Base-by-base conservation (phyloP, 2,888 invertebrate genomes). In the Tribolium freemani region DNA sequence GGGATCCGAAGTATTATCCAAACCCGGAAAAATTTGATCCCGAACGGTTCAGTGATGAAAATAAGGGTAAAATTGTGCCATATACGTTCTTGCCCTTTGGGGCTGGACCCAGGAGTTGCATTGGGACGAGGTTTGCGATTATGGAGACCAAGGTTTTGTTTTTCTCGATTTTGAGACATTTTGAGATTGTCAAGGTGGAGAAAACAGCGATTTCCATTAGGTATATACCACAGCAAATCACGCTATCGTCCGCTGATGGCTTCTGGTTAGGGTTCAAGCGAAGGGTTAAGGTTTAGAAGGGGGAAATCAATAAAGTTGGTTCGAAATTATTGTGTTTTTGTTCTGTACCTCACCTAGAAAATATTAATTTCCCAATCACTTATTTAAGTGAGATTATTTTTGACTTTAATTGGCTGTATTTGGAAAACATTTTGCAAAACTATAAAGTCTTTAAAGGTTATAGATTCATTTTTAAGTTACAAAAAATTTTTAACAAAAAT, bases 21-120 rank as follows among this genome's bases (percentile, higher is more conserved):
- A 58, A 82, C 45, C 83, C 83, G 2, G 76, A 80, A 8, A 69
- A 73, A 16, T 83, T 84, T 63, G 81, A 83, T 76, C 84, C 83
- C 0, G 83, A 83, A 72, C 63, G 84, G 57, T 84, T 84, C 70
- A 89, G 86, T 0, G 88, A 89, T 0, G 88, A 89, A 73, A 90
- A 90, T 78, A 89, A 88, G 73, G 83, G 84, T 0, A 86, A 86
- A 13, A 87, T 88, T n/a, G 78, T 85, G 21, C 86, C 87, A 0
- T 87, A 86, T 45, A 83, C 87, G 0, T 81, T 77, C 63, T 5
- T 80, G 13, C 81, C 82, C 5, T 82, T 82, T 76, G 82, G 82
- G 1, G 11, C 90, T 0, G 92, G 92, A 2, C 91, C 89, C 1
- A 87, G 91, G 68, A 90, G 88, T 79, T 92, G 92, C 76, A 89